Evolutionary conservation across 2,113 vertebrate species (phyloP).

Genomic region (Leucopsar rothschildi): DNA sequence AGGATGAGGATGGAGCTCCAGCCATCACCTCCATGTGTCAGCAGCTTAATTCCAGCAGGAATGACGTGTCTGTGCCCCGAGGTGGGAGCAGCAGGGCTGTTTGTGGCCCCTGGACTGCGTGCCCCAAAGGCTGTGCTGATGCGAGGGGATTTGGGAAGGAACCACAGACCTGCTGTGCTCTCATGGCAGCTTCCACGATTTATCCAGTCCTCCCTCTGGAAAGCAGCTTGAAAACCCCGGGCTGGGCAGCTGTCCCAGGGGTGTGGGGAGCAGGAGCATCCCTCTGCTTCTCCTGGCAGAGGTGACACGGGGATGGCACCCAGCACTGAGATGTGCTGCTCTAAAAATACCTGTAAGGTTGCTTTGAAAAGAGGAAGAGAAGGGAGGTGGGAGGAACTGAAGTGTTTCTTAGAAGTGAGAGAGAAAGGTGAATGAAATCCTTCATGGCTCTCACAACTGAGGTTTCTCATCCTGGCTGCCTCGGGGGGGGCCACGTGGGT

Average conservation of each 20-base stretch:
- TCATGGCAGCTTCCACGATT: neutral
- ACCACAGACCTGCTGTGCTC: neutral
- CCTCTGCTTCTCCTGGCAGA: neutral
- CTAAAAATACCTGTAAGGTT: neutral
- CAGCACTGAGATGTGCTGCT: neutral
- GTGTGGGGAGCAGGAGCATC: fast-evolving
- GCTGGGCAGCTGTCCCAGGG: neutral
- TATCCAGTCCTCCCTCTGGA: neutral
- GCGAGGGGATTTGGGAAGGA: fast-evolving
- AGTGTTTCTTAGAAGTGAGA: neutral
- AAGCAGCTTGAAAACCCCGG: neutral
- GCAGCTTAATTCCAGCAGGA: neutral
- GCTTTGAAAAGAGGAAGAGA: neutral
- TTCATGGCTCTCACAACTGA: neutral
- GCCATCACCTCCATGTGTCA: neutral
- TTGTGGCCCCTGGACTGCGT: neutral
- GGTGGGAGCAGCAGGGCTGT: fast-evolving
- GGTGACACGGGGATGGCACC: neutral
- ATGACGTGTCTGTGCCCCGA: fast-evolving
- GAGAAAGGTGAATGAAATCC: neutral
- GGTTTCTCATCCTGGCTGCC: fast-evolving
- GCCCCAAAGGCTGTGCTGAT: neutral
- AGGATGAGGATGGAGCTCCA: neutral
- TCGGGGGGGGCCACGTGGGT: fast-evolving
- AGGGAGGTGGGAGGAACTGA: neutral